phyloP scores from a whole-genome alignment of 2,888 invertebrate species.

The Scelioninae gen. 2 region DNA sequence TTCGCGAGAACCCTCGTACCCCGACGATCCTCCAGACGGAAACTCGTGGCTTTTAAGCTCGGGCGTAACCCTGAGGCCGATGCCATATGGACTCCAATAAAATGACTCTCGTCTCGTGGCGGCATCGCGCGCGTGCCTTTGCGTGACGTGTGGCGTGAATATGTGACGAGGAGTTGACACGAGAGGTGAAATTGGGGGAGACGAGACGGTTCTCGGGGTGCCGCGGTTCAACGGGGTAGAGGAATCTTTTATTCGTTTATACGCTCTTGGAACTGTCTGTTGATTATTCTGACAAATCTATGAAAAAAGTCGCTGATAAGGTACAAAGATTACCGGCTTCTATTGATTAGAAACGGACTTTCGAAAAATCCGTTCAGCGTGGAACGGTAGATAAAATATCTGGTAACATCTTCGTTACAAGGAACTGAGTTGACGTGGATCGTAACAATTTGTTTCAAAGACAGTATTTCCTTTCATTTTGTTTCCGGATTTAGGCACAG shows the following conservation, averaged over 20 bases:
- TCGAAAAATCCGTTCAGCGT: too few relatives aligned
- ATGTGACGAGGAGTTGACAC: slow-evolving; percentile 22
- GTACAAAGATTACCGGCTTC: neutral
- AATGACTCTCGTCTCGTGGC: slow-evolving; percentile 47
- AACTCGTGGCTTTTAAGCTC: slow-evolving; percentile 15
- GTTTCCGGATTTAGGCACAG: neutral
- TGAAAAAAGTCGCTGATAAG: neutral
- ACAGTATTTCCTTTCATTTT: neutral
- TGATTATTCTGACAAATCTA: slow-evolving; percentile 2
- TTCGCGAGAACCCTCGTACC: slow-evolving; percentile 38
- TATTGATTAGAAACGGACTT: neutral
- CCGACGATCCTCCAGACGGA: slow-evolving; percentile 21
- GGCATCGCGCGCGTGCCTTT: slow-evolving; percentile 22
- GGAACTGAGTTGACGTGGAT: neutral
- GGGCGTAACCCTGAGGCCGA: slow-evolving; percentile 51
- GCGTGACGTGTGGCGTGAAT: slow-evolving; percentile 39
- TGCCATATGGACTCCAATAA: slow-evolving; percentile 47
- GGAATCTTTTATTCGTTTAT: slow-evolving; percentile 15
- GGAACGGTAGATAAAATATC: too few relatives aligned
- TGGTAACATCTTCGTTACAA: too few relatives aligned
- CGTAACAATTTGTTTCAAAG: too few relatives aligned
- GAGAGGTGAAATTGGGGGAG: slow-evolving; percentile 6
- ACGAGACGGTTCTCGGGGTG: neutral
- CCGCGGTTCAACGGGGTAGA: too few relatives aligned
- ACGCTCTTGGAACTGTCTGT: neutral